These are phyloP conservation scores for Anoura caudifer DNA, from an alignment of 2,113 vertebrate species.

Conservation along the genomic window DNA sequence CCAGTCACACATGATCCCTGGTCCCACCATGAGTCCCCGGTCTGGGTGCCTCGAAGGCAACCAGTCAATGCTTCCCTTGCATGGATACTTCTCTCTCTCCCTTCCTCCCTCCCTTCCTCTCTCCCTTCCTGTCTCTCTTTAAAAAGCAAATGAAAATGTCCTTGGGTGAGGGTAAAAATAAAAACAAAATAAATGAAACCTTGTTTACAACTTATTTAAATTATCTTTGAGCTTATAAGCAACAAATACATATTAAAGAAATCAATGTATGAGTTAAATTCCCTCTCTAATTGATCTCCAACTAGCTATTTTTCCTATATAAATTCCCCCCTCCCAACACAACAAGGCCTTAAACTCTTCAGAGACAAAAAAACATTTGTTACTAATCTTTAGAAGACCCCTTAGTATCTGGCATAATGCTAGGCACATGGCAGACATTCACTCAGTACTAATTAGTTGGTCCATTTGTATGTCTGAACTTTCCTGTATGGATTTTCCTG, in stretches of 20 bases:
- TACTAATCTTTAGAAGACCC: not conserved
- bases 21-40: too few relatives aligned
- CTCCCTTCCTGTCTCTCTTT: too few relatives aligned
- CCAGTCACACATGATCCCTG: too few relatives aligned
- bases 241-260: not conserved
- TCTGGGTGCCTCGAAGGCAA: too few relatives aligned
- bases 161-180: too few relatives aligned
- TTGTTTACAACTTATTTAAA: slow-evolving; percentile 18
- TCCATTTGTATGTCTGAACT: not conserved
- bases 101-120: too few relatives aligned
- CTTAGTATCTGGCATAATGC: not conserved
- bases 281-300: slow-evolving; percentile 7
- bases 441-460: not conserved
- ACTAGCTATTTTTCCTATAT: not conserved
- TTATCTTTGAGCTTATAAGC: slow-evolving; percentile 13
- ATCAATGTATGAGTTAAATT: not conserved
- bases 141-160: too few relatives aligned
- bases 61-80: too few relatives aligned
- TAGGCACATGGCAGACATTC: not conserved
- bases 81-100: too few relatives aligned
- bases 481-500: slow-evolving; percentile 13
- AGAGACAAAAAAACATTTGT: not conserved
- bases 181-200: not conserved
- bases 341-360: not conserved
- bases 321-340: not conserved